Percentiles rank a stretch among this genome's conserved stretches.
These are phyloP conservation scores for Periophthalmus modestus DNA, from an alignment of 2,113 vertebrate species.

Conservation along the genomic window DNA sequence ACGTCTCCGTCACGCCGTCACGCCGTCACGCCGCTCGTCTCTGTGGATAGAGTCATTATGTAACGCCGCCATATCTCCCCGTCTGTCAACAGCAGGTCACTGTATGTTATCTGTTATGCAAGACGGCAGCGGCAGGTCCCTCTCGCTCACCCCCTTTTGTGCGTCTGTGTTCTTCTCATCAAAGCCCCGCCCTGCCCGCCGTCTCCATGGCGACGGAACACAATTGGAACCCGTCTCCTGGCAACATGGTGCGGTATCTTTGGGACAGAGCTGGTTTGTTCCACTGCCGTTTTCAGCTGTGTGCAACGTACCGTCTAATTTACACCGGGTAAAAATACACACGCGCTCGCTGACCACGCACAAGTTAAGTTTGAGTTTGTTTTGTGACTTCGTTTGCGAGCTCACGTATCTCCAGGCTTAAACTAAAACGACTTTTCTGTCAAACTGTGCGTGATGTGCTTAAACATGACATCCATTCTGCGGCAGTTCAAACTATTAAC, in stretches of 20 bases:
- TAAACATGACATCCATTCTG: not conserved
- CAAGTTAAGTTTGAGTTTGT: not conserved
- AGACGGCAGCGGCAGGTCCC: not conserved
- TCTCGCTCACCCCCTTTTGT: not conserved
- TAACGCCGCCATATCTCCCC: not conserved
- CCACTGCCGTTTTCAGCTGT: constrained; percentile 16
- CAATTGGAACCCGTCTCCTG: constrained; percentile 79
- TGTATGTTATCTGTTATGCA: not conserved
- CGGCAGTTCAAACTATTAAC: too few species aligned
- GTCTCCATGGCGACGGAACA: constrained; percentile 71
- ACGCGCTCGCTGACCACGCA: too few species aligned
- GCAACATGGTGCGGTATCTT: constrained; percentile 75
- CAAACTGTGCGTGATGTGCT: not conserved
- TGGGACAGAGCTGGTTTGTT: constrained; percentile 50
- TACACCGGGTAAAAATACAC: not conserved
- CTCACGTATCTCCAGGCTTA: not conserved
- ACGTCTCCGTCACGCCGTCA: not conserved
- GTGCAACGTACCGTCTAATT: not conserved
- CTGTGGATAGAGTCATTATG: not conserved
- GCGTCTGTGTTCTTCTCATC: constrained; percentile 69
- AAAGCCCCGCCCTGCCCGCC: constrained; percentile 68
- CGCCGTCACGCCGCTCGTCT: not conserved
- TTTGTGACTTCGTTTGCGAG: not conserved
- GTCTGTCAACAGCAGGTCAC: not conserved
- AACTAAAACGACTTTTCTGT: not conserved